phyloP scores from a whole-genome alignment of 2,888 invertebrate species.

The Allolobophora icterica region DNA sequence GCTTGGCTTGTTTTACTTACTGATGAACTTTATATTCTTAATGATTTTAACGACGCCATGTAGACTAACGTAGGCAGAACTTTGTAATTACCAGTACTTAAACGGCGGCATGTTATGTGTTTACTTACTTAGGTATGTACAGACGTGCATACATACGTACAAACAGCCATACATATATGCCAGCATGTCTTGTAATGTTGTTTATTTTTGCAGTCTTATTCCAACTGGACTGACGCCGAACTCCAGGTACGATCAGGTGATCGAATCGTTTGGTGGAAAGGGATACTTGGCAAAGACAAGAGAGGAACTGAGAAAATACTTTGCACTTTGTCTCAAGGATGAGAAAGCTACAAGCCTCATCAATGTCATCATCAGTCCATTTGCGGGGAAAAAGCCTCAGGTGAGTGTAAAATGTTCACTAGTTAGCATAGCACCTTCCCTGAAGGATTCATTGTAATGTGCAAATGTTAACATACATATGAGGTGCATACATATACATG shows the following conservation, averaged over 20 bases:
- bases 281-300: constrained; percentile 82
- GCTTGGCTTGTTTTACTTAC: no score
- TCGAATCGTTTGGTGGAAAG: constrained; percentile 81
- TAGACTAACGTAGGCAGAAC: no score
- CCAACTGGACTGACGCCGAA: constrained; percentile 81
- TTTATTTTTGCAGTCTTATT: constrained; percentile 74
- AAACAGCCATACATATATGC: no score
- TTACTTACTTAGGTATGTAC: no score
- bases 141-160: no score
- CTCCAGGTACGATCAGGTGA: constrained; percentile 87
- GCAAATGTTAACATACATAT: neutral
- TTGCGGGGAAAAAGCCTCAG: constrained; percentile 88
- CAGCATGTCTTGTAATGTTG: neutral
- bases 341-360: constrained; percentile 81
- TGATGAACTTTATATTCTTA: no score
- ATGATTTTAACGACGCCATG: no score
- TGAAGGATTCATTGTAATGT: neutral
- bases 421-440: no score
- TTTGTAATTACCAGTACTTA: no score
- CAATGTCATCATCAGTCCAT: constrained; percentile 86
- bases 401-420: constrained; percentile 47
- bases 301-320: constrained; percentile 76
- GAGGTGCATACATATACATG: neutral
- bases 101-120: no score
- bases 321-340: constrained; percentile 74